These are phyloP conservation scores for Cromileptes altivelis DNA, from an alignment of 2,113 vertebrate genomes.

Conservation along the genomic window DNA sequence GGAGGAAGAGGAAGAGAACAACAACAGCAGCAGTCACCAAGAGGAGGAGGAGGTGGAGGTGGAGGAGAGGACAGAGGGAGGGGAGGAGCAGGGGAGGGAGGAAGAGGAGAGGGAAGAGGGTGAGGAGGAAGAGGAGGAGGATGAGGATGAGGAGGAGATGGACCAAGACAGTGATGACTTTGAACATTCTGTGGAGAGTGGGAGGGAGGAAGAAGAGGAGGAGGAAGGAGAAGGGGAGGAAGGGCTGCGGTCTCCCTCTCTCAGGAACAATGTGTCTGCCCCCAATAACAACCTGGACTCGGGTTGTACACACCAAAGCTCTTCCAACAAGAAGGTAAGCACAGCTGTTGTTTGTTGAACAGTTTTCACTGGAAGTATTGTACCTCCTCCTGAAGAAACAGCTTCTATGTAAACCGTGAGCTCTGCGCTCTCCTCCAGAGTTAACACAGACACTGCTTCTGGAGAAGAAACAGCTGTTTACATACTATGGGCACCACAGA, in stretches of 20 bases:
- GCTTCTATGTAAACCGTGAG: neutral
- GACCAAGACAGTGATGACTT: slow-evolving; percentile 99
- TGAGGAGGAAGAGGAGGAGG: slow-evolving; percentile 86
- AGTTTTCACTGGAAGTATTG: neutral
- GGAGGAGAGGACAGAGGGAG: slow-evolving; percentile 76
- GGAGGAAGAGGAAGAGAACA: slow-evolving; percentile 83
- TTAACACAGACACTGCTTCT: neutral
- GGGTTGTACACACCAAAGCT: slow-evolving; percentile 89
- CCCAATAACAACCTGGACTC: slow-evolving; percentile 89
- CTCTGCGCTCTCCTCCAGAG: neutral
- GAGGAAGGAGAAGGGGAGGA: slow-evolving; percentile 89
- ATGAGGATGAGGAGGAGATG: slow-evolving; percentile 97
- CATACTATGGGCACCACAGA: neutral
- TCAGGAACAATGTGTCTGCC: slow-evolving; percentile 90
- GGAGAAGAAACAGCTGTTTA: neutral
- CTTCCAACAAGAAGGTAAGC: slow-evolving; percentile 94
- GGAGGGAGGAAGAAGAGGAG: slow-evolving; percentile 93
- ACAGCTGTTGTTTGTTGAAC: slow-evolving; percentile 26
- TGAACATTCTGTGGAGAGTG: slow-evolving; percentile 95
- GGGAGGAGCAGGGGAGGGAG: slow-evolving; percentile 84
- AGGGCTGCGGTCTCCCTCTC: slow-evolving; percentile 78
- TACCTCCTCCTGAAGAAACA: neutral
- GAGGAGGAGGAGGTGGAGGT: slow-evolving; percentile 90
- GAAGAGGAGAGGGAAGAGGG: slow-evolving; percentile 86
- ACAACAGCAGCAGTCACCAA: slow-evolving; percentile 84